Conservation (phyloP, 2,888 invertebrate species). For the Cepaea hortensis region DNA sequence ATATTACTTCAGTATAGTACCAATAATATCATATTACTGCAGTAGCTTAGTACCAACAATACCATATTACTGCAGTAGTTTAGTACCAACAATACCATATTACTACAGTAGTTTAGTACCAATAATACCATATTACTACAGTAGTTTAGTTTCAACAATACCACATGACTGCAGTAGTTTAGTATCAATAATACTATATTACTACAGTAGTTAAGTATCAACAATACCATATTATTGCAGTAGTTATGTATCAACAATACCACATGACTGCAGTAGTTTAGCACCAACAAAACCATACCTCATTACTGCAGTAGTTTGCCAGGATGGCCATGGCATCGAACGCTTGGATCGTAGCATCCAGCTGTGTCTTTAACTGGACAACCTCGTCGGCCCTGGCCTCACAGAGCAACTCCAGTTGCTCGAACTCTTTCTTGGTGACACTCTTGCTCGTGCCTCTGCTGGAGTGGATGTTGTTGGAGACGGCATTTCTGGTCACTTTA, state of each 20-base stretch:
- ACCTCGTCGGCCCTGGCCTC: slow-evolving; percentile 76
- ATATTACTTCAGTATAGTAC: no score
- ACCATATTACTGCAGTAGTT: slow-evolving; percentile 84
- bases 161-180: no score
- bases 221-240: no score
- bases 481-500: slow-evolving; percentile 27
- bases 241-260: no score
- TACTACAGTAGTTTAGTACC: no score
- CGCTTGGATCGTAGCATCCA: slow-evolving; percentile 81
- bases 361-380: slow-evolving; percentile 71
- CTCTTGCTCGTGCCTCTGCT: slow-evolving; percentile 51
- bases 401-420: slow-evolving; percentile 75
- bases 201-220: no score
- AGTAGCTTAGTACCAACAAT: neutral
- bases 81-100: neutral
- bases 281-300: slow-evolving; percentile 74
- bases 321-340: slow-evolving; percentile 90
- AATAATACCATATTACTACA: no score
- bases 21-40: no score
- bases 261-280: no score
- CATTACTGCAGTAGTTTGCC: slow-evolving; percentile 87
- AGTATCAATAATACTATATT: no score
- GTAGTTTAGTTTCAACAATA: no score
- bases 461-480: slow-evolving; percentile 52
- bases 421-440: slow-evolving; percentile 61